phyloP scores from a whole-genome alignment of 2,797 vertebrate genomes.

The Australoheros facetus region DNA sequence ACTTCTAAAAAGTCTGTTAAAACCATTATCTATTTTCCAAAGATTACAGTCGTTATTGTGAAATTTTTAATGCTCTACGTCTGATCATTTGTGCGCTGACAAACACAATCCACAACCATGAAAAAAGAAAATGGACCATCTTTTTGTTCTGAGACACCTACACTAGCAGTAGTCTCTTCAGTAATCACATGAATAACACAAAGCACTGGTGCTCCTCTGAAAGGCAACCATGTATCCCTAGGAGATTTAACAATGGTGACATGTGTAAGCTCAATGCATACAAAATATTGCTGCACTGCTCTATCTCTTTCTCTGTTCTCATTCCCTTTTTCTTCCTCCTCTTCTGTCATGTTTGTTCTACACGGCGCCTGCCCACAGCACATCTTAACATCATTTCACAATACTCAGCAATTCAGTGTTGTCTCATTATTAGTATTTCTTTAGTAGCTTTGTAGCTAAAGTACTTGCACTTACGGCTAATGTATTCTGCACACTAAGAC shows the following conservation, averaged over 20 bases:
- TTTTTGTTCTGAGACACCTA: slow-evolving; percentile 62
- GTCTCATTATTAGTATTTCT: slow-evolving; percentile 72
- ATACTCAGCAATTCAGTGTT: slow-evolving; percentile 68
- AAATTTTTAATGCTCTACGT: slow-evolving; percentile 18
- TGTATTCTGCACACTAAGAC: slow-evolving; percentile 96
- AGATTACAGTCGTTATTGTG: neutral
- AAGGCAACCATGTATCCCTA: slow-evolving; percentile 69
- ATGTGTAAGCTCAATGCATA: slow-evolving; percentile 94
- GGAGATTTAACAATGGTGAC: slow-evolving; percentile 85
- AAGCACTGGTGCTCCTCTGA: slow-evolving; percentile 63
- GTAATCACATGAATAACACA: slow-evolving; percentile 69
- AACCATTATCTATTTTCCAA: neutral
- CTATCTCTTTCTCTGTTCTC: slow-evolving; percentile 19
- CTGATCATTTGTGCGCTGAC: slow-evolving; percentile 19
- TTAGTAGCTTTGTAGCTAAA: slow-evolving; percentile 67
- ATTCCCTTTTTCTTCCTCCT: slow-evolving; percentile 58
- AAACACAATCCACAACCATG: slow-evolving; percentile 29
- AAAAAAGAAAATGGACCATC: slow-evolving; percentile 40
- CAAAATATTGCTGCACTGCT: slow-evolving; percentile 84
- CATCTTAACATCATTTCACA: slow-evolving; percentile 91
- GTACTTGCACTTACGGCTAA: slow-evolving; percentile 82
- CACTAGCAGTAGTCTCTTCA: slow-evolving; percentile 55
- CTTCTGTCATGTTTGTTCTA: slow-evolving; percentile 74
- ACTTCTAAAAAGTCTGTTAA: neutral
- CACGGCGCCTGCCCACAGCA: slow-evolving; percentile 89